A percentile compares a stretch with the other conserved stretches of the same genome.
phyloP scores from a whole-genome alignment of 1,140 invertebrate genomes.

The Phthorimaea operculella region DNA sequence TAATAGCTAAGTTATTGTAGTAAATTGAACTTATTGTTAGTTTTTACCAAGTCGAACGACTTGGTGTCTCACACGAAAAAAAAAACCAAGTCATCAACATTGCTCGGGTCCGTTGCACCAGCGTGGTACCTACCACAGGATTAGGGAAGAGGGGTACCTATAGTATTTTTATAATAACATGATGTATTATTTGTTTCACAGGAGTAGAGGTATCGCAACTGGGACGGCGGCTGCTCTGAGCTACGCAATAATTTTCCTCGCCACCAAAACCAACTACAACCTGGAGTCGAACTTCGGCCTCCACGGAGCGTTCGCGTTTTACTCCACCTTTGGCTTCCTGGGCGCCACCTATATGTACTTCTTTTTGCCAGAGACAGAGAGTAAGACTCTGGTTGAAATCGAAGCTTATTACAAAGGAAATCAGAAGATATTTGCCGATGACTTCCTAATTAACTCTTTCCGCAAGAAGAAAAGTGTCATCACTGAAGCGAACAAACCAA shows the following conservation, averaged over 20 bases:
- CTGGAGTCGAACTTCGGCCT: conserved; percentile 66
- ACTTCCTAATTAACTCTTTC: conserved; percentile 53
- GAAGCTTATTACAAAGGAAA: conserved; percentile 61
- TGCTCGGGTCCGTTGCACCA: too few relatives aligned
- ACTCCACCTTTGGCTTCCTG: conserved; percentile 66
- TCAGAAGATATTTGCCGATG: conserved; percentile 51
- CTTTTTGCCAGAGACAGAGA: conserved; percentile 83
- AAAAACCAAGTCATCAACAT: too few relatives aligned
- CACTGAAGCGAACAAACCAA: conserved; percentile 33
- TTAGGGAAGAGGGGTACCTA: too few relatives aligned
- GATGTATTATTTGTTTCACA: too few relatives aligned
- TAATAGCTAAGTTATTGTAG: too few relatives aligned
- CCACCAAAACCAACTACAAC: conserved; percentile 73
- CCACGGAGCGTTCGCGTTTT: conserved; percentile 72
- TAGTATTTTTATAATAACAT: too few relatives aligned
- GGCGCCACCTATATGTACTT: conserved; percentile 72
- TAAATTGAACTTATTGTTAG: too few relatives aligned
- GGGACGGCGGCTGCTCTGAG: conserved; percentile 68
- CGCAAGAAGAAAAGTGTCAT: conserved; percentile 31
- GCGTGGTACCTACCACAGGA: too few relatives aligned
- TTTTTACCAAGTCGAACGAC: too few relatives aligned
- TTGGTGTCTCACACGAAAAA: too few relatives aligned
- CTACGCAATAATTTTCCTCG: conserved; percentile 71
- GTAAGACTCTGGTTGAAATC: conserved; percentile 79
- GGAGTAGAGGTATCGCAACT: conserved; percentile 70